Evolutionary conservation across 1,140 invertebrate species (phyloP).

Genomic region (Proctacanthus coquilletti): DNA sequence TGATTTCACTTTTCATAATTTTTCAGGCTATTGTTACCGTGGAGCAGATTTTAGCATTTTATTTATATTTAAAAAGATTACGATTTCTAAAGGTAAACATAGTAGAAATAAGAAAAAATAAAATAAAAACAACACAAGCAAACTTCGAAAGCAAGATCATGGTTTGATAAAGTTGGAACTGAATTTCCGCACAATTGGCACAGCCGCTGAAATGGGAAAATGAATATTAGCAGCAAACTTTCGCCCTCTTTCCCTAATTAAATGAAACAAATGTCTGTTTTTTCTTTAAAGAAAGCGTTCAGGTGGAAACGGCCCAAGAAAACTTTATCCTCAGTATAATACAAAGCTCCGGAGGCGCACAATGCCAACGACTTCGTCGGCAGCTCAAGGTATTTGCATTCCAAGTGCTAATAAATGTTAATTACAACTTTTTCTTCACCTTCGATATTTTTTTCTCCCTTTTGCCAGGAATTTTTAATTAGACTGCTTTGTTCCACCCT

Average conservation of each 20-base stretch:
- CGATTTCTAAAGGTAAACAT: no score
- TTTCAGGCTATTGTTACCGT: no score
- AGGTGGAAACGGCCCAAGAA: neutral
- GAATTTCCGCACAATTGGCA: no score
- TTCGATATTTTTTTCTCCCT: neutral
- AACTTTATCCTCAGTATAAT: neutral
- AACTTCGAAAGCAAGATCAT: no score
- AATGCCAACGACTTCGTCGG: neutral
- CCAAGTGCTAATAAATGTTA: conserved; percentile 1
- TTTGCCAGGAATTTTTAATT: neutral
- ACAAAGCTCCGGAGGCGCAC: neutral
- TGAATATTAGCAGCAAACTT: no score
- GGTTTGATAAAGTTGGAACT: no score
- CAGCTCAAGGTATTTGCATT: neutral
- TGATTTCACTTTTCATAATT: no score
- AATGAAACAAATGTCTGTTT: neutral
- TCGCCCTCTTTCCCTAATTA: neutral
- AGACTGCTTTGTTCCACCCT: neutral
- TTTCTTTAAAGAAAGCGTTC: neutral
- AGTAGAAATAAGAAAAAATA: no score
- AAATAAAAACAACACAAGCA: no score
- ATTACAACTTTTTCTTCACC: neutral
- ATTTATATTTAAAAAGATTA: no score
- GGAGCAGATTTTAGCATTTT: no score
- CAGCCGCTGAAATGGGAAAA: no score